phyloP scores from a whole-genome alignment of 2,888 invertebrate species.

The Hymenopus coronatus region DNA sequence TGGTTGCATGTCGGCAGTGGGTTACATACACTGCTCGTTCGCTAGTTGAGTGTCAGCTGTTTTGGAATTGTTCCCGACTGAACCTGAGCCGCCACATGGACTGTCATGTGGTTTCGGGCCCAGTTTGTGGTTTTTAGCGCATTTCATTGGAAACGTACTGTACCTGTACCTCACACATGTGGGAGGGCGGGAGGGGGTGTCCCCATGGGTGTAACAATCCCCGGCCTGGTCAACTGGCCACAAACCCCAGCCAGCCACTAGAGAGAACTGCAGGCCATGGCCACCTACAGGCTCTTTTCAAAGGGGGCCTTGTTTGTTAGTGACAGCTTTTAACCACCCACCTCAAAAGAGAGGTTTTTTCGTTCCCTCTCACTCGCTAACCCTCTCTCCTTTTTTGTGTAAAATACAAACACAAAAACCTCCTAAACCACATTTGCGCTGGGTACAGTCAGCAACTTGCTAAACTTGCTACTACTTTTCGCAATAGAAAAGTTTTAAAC shows the following conservation, averaged over 20 bases:
- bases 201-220: background rate
- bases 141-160: conserved; percentile 20
- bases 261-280: background rate
- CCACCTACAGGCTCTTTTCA: conserved; percentile 21
- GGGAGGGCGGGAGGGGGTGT: background rate
- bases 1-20: background rate
- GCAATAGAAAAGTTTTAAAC: background rate
- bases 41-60: conserved; percentile 14
- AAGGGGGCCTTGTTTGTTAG: conserved; percentile 20
- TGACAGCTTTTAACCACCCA: conserved; percentile 22
- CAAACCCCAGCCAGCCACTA: conserved; percentile 11
- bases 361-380: background rate
- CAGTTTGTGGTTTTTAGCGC: conserved; percentile 21
- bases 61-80: conserved; percentile 13
- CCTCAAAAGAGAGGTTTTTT: conserved; percentile 19
- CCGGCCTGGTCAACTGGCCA: conserved; percentile 18
- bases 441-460: background rate
- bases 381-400: conserved; percentile 18
- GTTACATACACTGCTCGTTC: background rate
- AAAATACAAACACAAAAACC: conserved; percentile 21
- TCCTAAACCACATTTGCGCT: conserved; percentile 19
- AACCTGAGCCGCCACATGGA: conserved; percentile 4
- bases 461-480: background rate
- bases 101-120: conserved; percentile 18
- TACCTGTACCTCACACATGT: conserved; percentile 19